These are phyloP conservation scores for Ciona savignyi DNA, from an alignment of 23 tunicate species.

Conservation along the genomic window DNA sequence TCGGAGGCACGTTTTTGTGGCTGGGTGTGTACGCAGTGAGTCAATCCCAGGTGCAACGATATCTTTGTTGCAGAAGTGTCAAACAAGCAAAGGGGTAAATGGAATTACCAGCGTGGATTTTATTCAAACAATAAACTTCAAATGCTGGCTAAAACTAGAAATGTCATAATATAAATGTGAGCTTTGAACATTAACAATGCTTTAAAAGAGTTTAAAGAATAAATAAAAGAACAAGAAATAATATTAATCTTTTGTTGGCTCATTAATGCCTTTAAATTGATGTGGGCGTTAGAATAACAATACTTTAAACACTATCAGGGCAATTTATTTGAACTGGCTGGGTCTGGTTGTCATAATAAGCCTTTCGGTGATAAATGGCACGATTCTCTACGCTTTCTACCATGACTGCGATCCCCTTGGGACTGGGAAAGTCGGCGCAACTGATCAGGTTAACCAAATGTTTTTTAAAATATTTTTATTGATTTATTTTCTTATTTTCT, in stretches of 20 bases:
- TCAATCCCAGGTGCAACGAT: constrained; percentile 93
- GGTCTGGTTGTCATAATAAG: constrained; percentile 50
- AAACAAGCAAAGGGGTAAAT: constrained; percentile 64
- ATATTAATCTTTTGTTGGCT: too few species aligned
- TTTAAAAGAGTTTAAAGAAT: background rate
- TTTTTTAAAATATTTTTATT: background rate
- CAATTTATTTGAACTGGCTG: constrained; percentile 49
- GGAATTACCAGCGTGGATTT: background rate
- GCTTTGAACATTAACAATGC: background rate
- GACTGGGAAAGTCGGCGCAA: constrained; percentile 13
- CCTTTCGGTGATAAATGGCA: constrained; percentile 39
- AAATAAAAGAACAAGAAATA: background rate
- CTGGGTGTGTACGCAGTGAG: constrained; percentile 64
- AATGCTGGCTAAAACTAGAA: background rate
- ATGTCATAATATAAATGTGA: too few species aligned
- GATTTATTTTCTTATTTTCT: background rate
- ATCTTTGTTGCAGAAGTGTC: constrained; percentile 59
- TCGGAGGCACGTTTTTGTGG: constrained; percentile 81
- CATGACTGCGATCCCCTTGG: constrained; percentile 61
- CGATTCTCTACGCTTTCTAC: constrained; percentile 52
- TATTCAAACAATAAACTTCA: background rate
- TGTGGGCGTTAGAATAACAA: too few species aligned
- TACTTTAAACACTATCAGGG: constrained; percentile 4
- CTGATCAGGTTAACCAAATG: constrained; percentile 24
- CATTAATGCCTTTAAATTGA: too few species aligned